A percentile compares a stretch with the other conserved stretches of the same genome.
These are phyloP conservation scores for Brenthis hecate DNA, from an alignment of 2,888 invertebrate species.

Conservation along the genomic window DNA sequence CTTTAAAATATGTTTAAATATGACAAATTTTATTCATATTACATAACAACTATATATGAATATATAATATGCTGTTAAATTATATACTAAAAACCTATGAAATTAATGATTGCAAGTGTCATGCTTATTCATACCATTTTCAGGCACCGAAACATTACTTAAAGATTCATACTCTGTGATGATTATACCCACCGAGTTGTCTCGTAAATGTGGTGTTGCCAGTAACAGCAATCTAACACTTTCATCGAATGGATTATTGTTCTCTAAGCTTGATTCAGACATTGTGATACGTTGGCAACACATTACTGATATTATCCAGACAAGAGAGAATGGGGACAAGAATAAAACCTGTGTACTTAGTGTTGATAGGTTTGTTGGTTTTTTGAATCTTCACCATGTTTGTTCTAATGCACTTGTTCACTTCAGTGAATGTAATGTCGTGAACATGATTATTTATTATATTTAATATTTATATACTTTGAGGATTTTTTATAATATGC, in stretches of 20 bases:
- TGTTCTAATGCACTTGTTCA: neutral
- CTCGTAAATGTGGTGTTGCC: constrained; percentile 82
- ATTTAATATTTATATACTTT: neutral
- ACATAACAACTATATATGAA: neutral
- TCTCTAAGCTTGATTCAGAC: constrained; percentile 78
- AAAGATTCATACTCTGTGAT: constrained; percentile 83
- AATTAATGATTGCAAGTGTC: constrained; percentile 37
- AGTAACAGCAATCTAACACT: constrained; percentile 82
- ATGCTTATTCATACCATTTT: constrained; percentile 53
- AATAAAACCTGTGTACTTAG: constrained; percentile 83
- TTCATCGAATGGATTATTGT: constrained; percentile 77
- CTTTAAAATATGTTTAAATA: neutral
- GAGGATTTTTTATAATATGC: too few species aligned
- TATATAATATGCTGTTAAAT: too few species aligned
- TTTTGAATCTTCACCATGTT: constrained; percentile 9
- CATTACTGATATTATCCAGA: constrained; percentile 80
- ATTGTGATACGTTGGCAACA: constrained; percentile 83
- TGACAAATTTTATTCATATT: neutral
- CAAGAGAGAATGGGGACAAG: constrained; percentile 78
- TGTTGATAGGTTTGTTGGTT: constrained; percentile 81
- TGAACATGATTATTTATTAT: neutral
- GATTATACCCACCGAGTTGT: constrained; percentile 84
- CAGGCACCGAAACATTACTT: constrained; percentile 74
- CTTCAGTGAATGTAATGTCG: neutral
- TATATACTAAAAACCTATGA: neutral